Percentiles rank a stretch among this genome's conserved stretches.
Evolutionary conservation across 2,113 vertebrate species (phyloP).

Genomic region (Albula glossodonta): DNA sequence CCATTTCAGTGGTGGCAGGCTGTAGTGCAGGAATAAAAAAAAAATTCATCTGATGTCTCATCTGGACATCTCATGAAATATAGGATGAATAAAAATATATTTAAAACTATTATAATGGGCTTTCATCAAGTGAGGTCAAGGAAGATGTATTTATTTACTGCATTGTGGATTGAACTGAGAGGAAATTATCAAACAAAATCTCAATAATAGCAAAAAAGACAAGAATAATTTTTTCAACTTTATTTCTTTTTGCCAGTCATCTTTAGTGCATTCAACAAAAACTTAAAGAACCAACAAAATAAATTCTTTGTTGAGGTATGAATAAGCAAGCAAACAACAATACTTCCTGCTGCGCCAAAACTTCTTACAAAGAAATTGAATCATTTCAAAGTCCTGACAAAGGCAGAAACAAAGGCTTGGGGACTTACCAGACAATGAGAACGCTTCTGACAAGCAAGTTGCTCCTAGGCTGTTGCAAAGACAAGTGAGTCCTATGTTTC

Average conservation of each 20-base stretch:
- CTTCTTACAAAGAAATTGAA: not conserved
- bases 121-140: not conserved
- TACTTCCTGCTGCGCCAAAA: conserved; percentile 6
- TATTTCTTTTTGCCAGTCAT: not conserved
- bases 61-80: not conserved
- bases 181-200: not conserved
- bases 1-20: conserved; percentile 3
- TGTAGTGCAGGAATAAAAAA: not conserved
- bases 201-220: not conserved
- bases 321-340: not conserved
- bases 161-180: not conserved
- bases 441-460: conserved; percentile 6
- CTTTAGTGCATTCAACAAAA: not conserved
- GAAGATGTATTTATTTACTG: not conserved
- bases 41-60: not conserved
- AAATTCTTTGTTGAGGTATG: not conserved
- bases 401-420: not conserved
- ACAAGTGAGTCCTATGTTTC: not conserved
- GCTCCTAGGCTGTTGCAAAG: not conserved
- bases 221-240: not conserved
- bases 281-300: not conserved
- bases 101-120: not conserved
- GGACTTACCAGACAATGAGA: not conserved
- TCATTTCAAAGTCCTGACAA: conserved; percentile 1
- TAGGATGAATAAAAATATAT: not conserved